Base-by-base conservation (phyloP, 1,140 invertebrate genomes). In the Drosophila ambigua region DNA sequence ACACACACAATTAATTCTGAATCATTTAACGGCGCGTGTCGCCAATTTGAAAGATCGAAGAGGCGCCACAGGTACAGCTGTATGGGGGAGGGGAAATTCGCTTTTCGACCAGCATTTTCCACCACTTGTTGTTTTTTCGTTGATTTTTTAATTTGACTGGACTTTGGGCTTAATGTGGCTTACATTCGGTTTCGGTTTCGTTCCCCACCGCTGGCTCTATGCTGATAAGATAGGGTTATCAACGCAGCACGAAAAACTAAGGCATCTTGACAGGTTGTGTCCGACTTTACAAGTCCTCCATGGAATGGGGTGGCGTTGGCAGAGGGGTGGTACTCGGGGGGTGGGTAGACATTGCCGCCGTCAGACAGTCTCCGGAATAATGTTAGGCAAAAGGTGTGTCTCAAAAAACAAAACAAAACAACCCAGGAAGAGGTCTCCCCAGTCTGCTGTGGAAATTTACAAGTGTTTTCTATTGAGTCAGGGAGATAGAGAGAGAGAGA, bases 141-240 rank as follows among this genome's bases (percentile, higher is more conserved):
- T n/a, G n/a, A n/a, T 26, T 26, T 26, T 26, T 13, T n/a, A 61
- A 20, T 64, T 48, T 4, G 9, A 8, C 31, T 58, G 65, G 52
- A 71, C 67, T 71, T 69, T 71, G 67, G n/a, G 45, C 26, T 16
- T 16, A 16, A 16, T 16, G 16, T 16, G 16, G 16, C 16, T 45
- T 26, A 43, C 20, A 49, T 65, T 54, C 16, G 43, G 58, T 69
- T 69, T 69, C 26, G n/a, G 48, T 57, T 66, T 68, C 43, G 31
- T 41, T 13, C 48, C 50, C 16, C 51, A n/a, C n/a, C 8, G 1
- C 8, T 7, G 7, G 28, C 7, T 11, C 8, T 11, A 3, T 2
- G 9, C 3, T 69, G 66, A 71, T 71, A 69, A 71, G 65, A 71
- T 69, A 69, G 67, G 11, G 65, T 71, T 69, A 71, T 69, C 66